Evolutionary conservation across 2,113 vertebrate species (phyloP).

Genomic region (Petroica traversi): DNA sequence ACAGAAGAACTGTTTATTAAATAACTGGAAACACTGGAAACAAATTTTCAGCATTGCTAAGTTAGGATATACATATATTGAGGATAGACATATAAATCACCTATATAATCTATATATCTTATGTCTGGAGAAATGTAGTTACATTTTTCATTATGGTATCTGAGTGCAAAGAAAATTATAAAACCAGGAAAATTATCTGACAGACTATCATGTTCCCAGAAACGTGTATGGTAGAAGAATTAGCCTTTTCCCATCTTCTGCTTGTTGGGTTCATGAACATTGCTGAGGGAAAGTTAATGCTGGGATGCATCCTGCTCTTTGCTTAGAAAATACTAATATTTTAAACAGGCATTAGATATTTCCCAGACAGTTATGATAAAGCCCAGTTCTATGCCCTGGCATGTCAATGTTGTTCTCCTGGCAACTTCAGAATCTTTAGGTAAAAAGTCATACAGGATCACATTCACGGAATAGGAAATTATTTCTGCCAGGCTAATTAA

Average conservation of each 20-base stretch:
- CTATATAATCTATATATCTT: neutral
- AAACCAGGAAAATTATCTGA: neutral
- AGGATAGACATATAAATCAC: neutral
- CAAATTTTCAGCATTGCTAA: constrained; percentile 1
- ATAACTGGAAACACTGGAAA: neutral
- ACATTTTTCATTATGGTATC: neutral
- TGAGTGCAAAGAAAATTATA: neutral
- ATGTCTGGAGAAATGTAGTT: neutral
- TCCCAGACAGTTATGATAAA: neutral
- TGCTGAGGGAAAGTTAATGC: neutral
- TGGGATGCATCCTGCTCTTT: neutral
- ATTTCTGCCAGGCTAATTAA: neutral
- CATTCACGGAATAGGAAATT: neutral
- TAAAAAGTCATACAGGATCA: neutral
- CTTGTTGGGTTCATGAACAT: neutral
- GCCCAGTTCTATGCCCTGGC: neutral
- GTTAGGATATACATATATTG: neutral
- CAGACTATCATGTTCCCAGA: neutral
- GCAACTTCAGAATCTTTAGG: neutral
- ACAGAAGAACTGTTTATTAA: constrained; percentile 22
- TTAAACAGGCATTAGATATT: neutral
- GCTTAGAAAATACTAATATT: neutral
- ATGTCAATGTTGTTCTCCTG: neutral
- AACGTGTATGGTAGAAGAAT: neutral
- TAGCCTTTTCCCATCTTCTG: neutral